Percentiles rank a stretch among this genome's conserved stretches.
phyloP scores from a whole-genome alignment of 2,888 invertebrate species.

The Mycogona germanica region DNA sequence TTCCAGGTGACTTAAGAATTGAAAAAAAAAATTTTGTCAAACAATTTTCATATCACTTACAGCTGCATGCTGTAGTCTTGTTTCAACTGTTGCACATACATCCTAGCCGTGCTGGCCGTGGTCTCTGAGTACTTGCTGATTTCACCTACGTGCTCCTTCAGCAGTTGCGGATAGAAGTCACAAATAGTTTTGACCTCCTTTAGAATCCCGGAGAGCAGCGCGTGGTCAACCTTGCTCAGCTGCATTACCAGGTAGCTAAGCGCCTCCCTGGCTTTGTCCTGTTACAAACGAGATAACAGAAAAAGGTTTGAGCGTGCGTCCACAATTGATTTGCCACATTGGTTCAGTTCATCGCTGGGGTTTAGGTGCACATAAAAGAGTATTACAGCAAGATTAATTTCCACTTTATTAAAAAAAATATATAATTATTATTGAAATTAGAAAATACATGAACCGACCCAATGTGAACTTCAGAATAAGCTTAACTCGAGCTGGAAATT shows the following conservation, averaged over 20 bases:
- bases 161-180: conserved; percentile 63
- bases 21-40: background rate
- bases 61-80: conserved; percentile 28
- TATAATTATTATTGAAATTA: too few species aligned
- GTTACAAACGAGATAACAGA: conserved; percentile 22
- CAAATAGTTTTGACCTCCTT: conserved; percentile 69
- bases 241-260: conserved; percentile 67
- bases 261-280: conserved; percentile 69
- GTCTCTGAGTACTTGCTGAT: conserved; percentile 46
- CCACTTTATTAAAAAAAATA: too few species aligned
- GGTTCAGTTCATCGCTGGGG: too few species aligned
- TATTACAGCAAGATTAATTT: too few species aligned
- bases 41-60: too few species aligned
- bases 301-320: background rate
- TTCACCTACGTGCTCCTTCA: conserved; percentile 64
- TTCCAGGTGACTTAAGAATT: too few species aligned
- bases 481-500: too few species aligned
- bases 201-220: conserved; percentile 58
- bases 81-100: conserved; percentile 36
- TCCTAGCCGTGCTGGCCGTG: conserved; percentile 32
- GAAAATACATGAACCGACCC: too few species aligned
- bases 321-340: too few species aligned
- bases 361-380: too few species aligned
- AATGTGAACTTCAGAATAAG: too few species aligned
- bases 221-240: conserved; percentile 54